Evolutionary conservation across 1,140 invertebrate genomes (phyloP).

Genomic region (Lineus longissimus): DNA sequence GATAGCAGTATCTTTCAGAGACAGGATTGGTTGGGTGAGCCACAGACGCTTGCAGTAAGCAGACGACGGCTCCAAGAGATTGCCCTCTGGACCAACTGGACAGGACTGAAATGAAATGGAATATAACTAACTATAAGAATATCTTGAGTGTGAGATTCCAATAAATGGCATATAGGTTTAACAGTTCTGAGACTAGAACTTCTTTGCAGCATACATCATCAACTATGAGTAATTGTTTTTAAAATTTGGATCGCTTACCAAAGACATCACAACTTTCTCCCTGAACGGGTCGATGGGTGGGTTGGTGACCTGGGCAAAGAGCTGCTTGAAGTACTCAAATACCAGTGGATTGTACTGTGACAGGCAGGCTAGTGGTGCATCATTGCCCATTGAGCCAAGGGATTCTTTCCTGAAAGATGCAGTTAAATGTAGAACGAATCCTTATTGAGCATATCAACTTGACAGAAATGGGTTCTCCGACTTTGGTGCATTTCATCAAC

Average conservation of each 20-base stretch:
- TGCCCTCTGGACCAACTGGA: conserved; percentile 77
- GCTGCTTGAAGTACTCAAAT: conserved; percentile 98
- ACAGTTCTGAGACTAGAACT: no score
- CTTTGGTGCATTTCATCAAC: no score
- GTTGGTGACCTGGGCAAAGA: conserved; percentile 99
- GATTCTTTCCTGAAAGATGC: conserved; percentile 83
- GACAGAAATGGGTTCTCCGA: no score
- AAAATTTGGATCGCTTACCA: conserved; percentile 64
- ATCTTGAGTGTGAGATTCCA: background rate
- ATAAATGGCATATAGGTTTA: background rate
- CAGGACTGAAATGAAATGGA: conserved; percentile 50
- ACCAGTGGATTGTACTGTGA: conserved; percentile 90
- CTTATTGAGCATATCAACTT: no score
- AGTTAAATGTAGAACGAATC: background rate
- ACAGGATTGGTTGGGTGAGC: conserved; percentile 90
- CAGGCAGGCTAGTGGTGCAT: conserved; percentile 92
- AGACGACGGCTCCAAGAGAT: conserved; percentile 85
- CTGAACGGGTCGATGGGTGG: conserved; percentile 99
- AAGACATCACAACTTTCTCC: conserved; percentile 97
- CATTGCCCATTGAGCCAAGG: conserved; percentile 98
- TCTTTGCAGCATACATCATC: no score
- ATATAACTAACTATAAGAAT: background rate
- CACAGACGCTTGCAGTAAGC: conserved; percentile 90
- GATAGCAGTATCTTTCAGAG: conserved; percentile 82
- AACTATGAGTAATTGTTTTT: no score